Evolutionary conservation across 2,888 invertebrate genomes (phyloP), one percentile per base, ranked within the genome.

Genomic region (Tanypteryx hageni): DNA sequence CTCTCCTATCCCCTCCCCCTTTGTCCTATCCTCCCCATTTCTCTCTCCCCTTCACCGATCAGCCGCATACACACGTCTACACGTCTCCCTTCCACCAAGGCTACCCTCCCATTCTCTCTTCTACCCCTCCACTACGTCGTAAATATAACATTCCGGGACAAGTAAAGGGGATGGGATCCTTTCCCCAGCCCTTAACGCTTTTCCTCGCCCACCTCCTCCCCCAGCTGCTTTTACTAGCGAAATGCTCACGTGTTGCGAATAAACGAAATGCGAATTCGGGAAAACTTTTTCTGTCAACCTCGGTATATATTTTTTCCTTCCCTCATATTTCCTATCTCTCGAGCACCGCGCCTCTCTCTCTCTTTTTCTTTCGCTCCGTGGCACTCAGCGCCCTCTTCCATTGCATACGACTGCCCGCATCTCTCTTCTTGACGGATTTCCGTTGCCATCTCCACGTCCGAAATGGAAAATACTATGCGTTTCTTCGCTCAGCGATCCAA

Each of bases 261-360:
- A 68, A n/a, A n/a, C 10, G 76, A 14, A 76, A 76, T 76, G 76
- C 22, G 27, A 13, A 27, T 3, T 18, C 5, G 13, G 9, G 9
- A 76, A 10, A 76, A 27, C 76, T 27, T 27, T 27, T 76, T 76
- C 76, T 76, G 76, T 76, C 76, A 76, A 76, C 27, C 76, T 76
- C 27, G 0, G 76, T 9, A 27, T 76, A 11, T 27, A 27, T 27
- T 44, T 44, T 44, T 44, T 44, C 76, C 13, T 4, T 27, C 22
- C 76, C 22, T 27, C 76, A 27, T 27, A 13, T 27, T 76, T 76
- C 44, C 10, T 68, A 22, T n/a, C n/a, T n/a, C n/a, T n/a, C n/a
- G n/a, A n/a, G n/a, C n/a, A n/a, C n/a, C n/a, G n/a, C n/a, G n/a
- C 44, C 44, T 44, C 44, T 44, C 44, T 44, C 5, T 44, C 5